Base-by-base conservation (phyloP, 2,113 vertebrate species). In the Erinaceus europaeus region DNA sequence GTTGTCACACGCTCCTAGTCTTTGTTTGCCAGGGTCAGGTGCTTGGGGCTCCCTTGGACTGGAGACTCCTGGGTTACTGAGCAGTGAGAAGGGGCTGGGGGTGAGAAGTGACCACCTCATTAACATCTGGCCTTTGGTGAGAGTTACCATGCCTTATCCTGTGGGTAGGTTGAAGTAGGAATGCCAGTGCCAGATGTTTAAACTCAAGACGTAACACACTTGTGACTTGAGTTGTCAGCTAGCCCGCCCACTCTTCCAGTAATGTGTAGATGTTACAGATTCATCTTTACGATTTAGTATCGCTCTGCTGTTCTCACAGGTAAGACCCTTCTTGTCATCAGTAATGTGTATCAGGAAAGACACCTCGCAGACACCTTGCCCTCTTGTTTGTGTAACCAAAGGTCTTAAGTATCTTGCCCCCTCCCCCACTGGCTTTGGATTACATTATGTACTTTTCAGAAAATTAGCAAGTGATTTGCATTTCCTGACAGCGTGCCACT, bases 401-500 rank as follows among this genome's bases (percentile, higher is more conserved):
- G 46, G 5, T 32, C 61, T 7, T 27, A 9, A 34, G 5, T 73
- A n/a, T 36, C 36, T 72, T 36, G 46, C 7, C 42, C 73, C 52
- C 55, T 76, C 38, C 18, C 17, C 52, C 42, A 77, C 89, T 89
- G 71, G 65, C 38, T 91, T 81, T 86, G 84, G 64, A 46, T 84
- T 90, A 46, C 46, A 50, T 81, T 46, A 36, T 59, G 59, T 15
- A 10, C 36, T 46, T 42, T 38, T 67, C n/a, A n/a, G n/a, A n/a
- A n/a, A n/a, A n/a, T n/a, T n/a, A n/a, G n/a, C 6, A 53, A 57
- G 29, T 29, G 25, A 2, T 82, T 89, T 94, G 40, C 74, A 72
- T 91, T 95, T 92, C 65, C 42, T 81, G 84, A 78, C 17, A 46
- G 44, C 6, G 25, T 72, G 48, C 2, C 10, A 69, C 87, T 92